A percentile compares a stretch with the other conserved stretches of the same genome.
Conservation (phyloP, 1,140 invertebrate species). For the Neodiprion pinetum region DNA sequence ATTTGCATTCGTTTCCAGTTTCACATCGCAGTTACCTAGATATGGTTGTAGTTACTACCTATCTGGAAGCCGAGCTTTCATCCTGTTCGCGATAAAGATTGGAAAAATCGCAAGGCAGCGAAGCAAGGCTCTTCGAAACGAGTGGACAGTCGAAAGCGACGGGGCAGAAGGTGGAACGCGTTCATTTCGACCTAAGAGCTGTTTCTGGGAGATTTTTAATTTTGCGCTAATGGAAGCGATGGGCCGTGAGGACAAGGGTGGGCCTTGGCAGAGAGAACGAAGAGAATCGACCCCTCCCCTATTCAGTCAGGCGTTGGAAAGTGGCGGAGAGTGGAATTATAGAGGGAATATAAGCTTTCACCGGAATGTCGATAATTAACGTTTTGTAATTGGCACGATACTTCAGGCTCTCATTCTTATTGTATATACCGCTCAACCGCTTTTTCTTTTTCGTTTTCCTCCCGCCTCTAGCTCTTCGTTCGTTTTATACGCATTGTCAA, state of each 20-base stretch:
- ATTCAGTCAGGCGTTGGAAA: not conserved
- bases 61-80: too few relatives aligned
- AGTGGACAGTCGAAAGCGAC: not conserved
- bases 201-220: not conserved
- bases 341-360: not conserved
- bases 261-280: not conserved
- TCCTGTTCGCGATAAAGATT: not conserved
- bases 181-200: not conserved
- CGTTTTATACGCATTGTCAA: too few relatives aligned
- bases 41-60: too few relatives aligned
- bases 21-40: too few relatives aligned
- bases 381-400: constrained; percentile 1
- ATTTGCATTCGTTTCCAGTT: too few relatives aligned
- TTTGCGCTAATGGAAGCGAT: not conserved
- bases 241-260: not conserved
- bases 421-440: too few relatives aligned
- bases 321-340: constrained; percentile 1
- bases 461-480: not conserved
- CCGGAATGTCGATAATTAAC: not conserved
- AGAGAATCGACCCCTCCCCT: not conserved
- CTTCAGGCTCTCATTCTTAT: not conserved
- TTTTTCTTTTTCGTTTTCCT: not conserved
- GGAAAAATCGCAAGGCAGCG: not conserved
- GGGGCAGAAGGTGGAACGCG: not conserved
- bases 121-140: not conserved